Evolutionary conservation across 2,113 vertebrate species (phyloP).

Genomic region (Lepus europaeus): DNA sequence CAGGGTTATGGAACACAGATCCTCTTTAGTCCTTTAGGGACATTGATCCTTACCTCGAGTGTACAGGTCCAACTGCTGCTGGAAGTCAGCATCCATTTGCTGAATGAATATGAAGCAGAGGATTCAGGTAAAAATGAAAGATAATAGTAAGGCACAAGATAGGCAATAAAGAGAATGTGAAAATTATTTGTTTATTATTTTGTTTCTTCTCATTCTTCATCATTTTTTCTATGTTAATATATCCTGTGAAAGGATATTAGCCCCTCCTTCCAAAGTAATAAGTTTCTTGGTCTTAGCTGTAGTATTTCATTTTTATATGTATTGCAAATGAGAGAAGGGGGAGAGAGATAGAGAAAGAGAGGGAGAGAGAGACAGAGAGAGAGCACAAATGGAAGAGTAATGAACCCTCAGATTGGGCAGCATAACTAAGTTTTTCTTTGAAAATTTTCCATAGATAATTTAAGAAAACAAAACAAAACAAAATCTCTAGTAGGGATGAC

Average conservation of each 20-base stretch:
- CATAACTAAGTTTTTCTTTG: background rate
- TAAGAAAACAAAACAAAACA: background rate
- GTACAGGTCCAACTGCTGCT: background rate
- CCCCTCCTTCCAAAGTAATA: background rate
- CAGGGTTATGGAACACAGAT: background rate
- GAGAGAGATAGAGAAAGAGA: too few relatives aligned
- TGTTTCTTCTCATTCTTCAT: background rate
- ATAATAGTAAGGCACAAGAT: background rate
- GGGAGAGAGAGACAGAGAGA: background rate
- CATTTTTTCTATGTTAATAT: background rate
- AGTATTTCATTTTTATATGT: background rate
- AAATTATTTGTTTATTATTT: accelerated
- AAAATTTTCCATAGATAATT: background rate
- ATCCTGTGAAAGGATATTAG: background rate
- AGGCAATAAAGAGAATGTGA: background rate
- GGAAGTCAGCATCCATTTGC: background rate
- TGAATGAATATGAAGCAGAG: background rate
- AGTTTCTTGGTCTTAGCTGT: background rate
- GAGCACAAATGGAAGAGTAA: background rate
- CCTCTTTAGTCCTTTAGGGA: background rate
- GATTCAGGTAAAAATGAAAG: background rate
- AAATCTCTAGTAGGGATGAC: background rate
- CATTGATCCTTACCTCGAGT: background rate
- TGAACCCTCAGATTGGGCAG: background rate
- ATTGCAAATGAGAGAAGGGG: background rate